Evolutionary conservation across 2,797 vertebrate species (phyloP), one percentile per base, ranked within the genome.

Genomic region (Urophycis tenuis): DNA sequence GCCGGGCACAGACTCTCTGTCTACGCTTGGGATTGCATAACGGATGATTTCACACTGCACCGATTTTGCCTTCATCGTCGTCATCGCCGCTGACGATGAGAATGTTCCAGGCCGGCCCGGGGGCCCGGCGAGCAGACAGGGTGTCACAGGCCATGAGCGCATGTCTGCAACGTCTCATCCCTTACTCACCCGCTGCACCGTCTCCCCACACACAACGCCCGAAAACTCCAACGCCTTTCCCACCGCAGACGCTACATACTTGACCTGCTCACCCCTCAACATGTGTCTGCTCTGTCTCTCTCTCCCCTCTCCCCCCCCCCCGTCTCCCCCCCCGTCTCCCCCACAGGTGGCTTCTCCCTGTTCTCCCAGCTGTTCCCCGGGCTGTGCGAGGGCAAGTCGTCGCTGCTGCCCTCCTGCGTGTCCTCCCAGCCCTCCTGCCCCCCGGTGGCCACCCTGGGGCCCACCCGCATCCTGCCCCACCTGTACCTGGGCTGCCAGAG

Each of bases 401-500:
- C 91, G 0, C 85, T 95, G 76, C 94, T 96, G n/a, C 95, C 96
- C 31, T 94, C 95, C 74, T 96, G 96, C 75, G 91, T 96, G n/a
- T 29, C 60, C 85, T 97, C 96, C 75, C 96, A 98, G 81, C 95
- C 96, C 14, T 95, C 96, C 14, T 95, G 95, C 83, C 92, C 95
- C 34, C 95, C 95, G 0, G 90, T 96, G 74, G 90, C 94, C 89
- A 96, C 89, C 88, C 81, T 82, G 2, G 96, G 96, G 1, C 97
- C 97, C 32, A 99, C 97, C 0, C 93, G 96, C 80, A 99, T 99
- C 89, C 94, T 99, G 86, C 95, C 97, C 49, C 95, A 98, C 88
- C 93, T 99, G 73, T 98, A 98, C 85, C 95, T 99, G 78, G 97
- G 97, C 86, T 99, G 97, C 85, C 97, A 99, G 89, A 90, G 96